A percentile compares a stretch with the other conserved stretches of the same genome.
phyloP scores from a whole-genome alignment of 2,888 invertebrate genomes.

The Parnassius apollo region DNA sequence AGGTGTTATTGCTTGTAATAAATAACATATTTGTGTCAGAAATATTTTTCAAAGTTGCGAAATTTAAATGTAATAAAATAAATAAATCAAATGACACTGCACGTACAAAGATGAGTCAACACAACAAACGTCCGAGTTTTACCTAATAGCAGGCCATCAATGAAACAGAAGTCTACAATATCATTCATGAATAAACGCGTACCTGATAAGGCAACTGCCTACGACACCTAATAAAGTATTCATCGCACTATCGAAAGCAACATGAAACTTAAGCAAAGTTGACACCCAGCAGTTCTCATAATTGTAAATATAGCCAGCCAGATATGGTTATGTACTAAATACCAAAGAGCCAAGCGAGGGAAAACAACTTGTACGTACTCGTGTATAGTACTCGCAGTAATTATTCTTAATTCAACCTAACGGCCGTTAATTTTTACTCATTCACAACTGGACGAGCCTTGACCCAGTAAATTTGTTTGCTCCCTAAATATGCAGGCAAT shows the following conservation, averaged over 20 bases:
- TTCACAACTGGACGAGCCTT: constrained; percentile 61
- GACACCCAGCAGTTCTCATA: constrained; percentile 11
- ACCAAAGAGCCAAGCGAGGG: constrained; percentile 15
- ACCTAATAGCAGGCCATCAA: constrained; percentile 6
- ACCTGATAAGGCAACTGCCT: constrained; percentile 14
- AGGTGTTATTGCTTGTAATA: no score
- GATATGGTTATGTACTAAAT: constrained; percentile 8
- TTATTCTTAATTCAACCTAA: constrained; percentile 53
- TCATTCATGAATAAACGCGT: constrained; percentile 21
- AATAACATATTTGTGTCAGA: no score
- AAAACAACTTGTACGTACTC: constrained; percentile 12
- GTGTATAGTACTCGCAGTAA: constrained; percentile 38
- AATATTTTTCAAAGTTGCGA: not conserved
- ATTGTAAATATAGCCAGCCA: constrained; percentile 9
- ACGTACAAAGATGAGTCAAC: not conserved
- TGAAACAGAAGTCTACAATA: constrained; percentile 13
- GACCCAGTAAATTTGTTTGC: constrained; percentile 66
- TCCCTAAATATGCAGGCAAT: constrained; percentile 55
- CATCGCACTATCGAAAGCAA: constrained; percentile 17
- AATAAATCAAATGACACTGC: not conserved
- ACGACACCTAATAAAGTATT: constrained; percentile 18
- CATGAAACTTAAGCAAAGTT: constrained; percentile 7
- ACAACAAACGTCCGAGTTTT: constrained; percentile 6
- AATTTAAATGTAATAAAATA: not conserved
- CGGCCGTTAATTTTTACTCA: constrained; percentile 44